Evolutionary conservation across 1,140 invertebrate genomes (phyloP).

Genomic region (Ctenoplectra terminalis): DNA sequence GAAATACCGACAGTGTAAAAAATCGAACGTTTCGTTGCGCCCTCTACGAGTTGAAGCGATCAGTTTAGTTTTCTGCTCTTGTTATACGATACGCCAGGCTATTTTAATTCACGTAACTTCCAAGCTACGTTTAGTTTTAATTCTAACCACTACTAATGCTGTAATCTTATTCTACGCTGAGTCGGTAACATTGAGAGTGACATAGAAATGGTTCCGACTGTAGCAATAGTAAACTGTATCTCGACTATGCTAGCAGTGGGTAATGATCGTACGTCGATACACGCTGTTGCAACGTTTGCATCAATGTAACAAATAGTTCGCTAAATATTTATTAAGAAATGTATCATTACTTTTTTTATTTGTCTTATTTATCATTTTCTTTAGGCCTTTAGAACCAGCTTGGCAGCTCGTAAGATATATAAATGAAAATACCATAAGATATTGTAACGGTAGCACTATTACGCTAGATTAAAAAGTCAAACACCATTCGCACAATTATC

Average conservation of each 20-base stretch:
- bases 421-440: neutral
- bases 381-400: too few species aligned
- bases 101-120: too few species aligned
- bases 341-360: too few species aligned
- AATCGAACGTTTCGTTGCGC: too few species aligned
- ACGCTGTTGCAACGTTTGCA: neutral
- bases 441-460: neutral
- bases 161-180: too few species aligned
- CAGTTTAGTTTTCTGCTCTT: too few species aligned
- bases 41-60: too few species aligned
- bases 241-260: neutral
- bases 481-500: neutral
- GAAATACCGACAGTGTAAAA: too few species aligned
- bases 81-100: too few species aligned
- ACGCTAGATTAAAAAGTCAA: neutral
- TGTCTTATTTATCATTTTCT: too few species aligned
- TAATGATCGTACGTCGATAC: neutral
- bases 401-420: neutral
- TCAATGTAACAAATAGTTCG: neutral
- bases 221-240: neutral
- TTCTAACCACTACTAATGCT: too few species aligned
- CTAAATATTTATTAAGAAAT: neutral
- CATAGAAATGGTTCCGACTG: neutral
- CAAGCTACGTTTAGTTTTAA: too few species aligned
- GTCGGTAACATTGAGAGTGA: neutral